Base-by-base conservation (phyloP, 2,797 vertebrate species). In the Synanceia verrucosa region DNA sequence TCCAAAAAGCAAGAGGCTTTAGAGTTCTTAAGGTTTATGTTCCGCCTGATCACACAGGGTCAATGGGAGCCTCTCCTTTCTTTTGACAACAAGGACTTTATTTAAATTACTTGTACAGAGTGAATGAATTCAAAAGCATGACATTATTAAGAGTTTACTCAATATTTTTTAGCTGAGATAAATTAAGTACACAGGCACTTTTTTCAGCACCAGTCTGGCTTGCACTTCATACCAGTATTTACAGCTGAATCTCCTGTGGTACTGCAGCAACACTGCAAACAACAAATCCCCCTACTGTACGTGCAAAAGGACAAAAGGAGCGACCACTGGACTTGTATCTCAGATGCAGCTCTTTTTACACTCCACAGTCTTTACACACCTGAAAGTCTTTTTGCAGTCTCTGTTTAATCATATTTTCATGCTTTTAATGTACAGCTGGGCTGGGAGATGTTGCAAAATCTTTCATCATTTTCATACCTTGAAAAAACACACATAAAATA, bases 11-110 rank as follows among this genome's bases (percentile, higher is more conserved):
- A 23, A 31, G 47, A 81, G 36, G 83, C 76, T 83, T 78, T 83
- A 81, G 28, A 74, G 80, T 37, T 75, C 71, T 86, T 79, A 21
- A 79, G 75, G 46, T 71, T 74, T 46, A 48, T 3, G 70, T 76
- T 78, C 83, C 70, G 65, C 72, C 57, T 47, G 63, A 81, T 64
- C 67, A 71, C 53, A 46, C 65, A 21, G 60, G 63, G 33, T 78
- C 58, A 78, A 56, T 47, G 39, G 50, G 57, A 56, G 44, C 57
- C 29, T 46, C 29, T 14, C 9, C 36, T 68, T 63, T 33, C 33
- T 51, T 70, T 26, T 19, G 26, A 72, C 31, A 36, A 69, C 68
- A 73, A 82, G 21, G 1, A 52, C 63, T 65, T 76, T 10, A 74
- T 73, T 72, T 59, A 59, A 69, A 82, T 79, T 3, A 55, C 36